phyloP scores from a whole-genome alignment of 2,113 vertebrate species.

The Corythornis vintsioides region DNA sequence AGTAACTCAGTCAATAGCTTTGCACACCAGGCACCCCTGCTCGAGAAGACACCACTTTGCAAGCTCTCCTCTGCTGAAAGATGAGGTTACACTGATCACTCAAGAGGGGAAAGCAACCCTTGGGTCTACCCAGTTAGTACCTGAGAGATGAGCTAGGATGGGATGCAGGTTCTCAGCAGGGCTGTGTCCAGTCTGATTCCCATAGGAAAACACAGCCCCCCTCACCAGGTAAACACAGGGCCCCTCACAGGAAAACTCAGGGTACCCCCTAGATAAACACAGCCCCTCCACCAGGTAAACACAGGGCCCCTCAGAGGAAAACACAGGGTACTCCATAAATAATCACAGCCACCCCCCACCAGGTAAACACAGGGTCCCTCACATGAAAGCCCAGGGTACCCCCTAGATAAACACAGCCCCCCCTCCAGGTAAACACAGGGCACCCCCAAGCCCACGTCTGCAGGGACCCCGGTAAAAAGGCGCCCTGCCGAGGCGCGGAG shows the following conservation, averaged over 20 bases:
- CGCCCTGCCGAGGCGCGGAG: not conserved
- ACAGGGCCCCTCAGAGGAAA: not conserved
- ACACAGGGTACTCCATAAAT: too few relatives aligned
- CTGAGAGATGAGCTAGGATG: accelerated
- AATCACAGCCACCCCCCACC: not conserved
- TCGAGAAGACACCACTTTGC: not conserved
- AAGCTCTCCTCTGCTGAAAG: accelerated
- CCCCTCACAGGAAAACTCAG: too few relatives aligned
- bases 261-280: not conserved
- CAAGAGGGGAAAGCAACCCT: not conserved
- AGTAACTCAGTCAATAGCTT: not conserved
- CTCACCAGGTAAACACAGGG: not conserved
- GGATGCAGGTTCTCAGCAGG: accelerated
- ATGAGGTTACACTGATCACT: accelerated
- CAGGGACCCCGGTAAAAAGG: not conserved
- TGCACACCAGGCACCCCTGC: not conserved
- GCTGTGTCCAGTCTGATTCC: not conserved
- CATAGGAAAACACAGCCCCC: too few relatives aligned
- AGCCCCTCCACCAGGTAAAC: too few relatives aligned
- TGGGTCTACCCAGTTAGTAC: accelerated
- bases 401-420: not conserved
- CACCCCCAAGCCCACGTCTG: not conserved
- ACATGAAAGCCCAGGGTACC: too few relatives aligned
- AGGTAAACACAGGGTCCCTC: not conserved
- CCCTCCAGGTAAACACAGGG: too few relatives aligned